phyloP scores from a whole-genome alignment of 1,140 invertebrate species.

The Pseudomyrmex sp. region DNA sequence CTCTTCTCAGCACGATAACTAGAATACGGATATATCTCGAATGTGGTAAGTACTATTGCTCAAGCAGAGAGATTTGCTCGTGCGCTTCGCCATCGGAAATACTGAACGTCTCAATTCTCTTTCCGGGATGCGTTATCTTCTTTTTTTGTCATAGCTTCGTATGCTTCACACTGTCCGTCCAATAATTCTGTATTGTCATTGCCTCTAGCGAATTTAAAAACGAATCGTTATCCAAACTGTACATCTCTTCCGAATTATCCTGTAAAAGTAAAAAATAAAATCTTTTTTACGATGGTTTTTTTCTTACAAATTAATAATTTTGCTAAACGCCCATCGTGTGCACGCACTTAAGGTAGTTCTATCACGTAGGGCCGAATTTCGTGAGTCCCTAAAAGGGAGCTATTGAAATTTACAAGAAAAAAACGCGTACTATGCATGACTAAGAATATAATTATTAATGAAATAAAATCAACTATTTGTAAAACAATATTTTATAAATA shows the following conservation, averaged over 20 bases:
- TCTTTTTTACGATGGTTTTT: constrained; percentile 40
- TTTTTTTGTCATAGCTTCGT: constrained; percentile 91
- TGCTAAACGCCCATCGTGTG: not conserved
- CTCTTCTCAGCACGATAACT: constrained; percentile 10
- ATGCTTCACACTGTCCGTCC: constrained; percentile 96
- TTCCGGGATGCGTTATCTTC: constrained; percentile 70
- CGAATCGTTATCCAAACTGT: constrained; percentile 96
- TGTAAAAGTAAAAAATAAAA: constrained; percentile 76
- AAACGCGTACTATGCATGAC: no score
- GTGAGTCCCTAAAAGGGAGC: no score
- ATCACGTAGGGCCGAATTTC: no score
- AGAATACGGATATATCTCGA: constrained; percentile 40
- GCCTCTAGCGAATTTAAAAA: constrained; percentile 96
- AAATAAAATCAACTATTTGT: no score
- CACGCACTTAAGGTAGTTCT: no score
- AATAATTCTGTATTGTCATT: constrained; percentile 97
- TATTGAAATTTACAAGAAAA: no score
- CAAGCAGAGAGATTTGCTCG: constrained; percentile 71
- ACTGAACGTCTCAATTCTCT: constrained; percentile 69
- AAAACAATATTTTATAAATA: no score
- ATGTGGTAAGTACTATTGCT: constrained; percentile 68
- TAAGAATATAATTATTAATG: no score
- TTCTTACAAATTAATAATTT: not conserved
- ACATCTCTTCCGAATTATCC: constrained; percentile 97
- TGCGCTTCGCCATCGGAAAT: constrained; percentile 70